phyloP scores from a whole-genome alignment of 2,797 vertebrate genomes.

The Vipera ursinii region DNA sequence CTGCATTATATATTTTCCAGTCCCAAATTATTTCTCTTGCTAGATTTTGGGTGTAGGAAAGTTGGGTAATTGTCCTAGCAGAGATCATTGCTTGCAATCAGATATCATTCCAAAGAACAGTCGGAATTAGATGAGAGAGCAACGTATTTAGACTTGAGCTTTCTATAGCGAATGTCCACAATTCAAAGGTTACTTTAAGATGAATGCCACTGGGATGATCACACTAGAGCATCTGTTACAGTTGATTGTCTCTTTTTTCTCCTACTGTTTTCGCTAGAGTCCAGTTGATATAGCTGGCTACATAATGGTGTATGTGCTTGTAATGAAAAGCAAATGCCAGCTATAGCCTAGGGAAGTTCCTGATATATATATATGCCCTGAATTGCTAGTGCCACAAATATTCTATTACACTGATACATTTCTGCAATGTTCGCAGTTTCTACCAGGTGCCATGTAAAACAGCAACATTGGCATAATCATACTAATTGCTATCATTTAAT shows the following conservation, averaged over 20 bases:
- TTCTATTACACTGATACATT: background rate
- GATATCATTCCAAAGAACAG: conserved; percentile 29
- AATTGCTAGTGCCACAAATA: accelerated
- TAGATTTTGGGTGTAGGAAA: conserved; percentile 46
- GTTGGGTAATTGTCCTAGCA: conserved; percentile 47
- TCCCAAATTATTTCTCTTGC: conserved; percentile 35
- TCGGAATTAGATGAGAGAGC: conserved; percentile 43
- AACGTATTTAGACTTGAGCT: background rate
- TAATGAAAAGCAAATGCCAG: background rate
- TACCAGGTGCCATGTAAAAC: background rate
- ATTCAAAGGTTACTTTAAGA: conserved; percentile 12
- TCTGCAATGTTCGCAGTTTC: background rate
- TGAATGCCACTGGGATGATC: background rate
- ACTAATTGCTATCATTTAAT: background rate
- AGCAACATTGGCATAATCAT: background rate
- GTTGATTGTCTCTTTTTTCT: conserved; percentile 12
- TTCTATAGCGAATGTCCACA: conserved; percentile 26
- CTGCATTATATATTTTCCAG: conserved; percentile 38
- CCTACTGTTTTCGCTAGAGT: background rate
- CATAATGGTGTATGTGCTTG: background rate
- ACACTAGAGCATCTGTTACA: background rate
- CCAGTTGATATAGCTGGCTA: conserved; percentile 13
- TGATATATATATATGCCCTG: background rate
- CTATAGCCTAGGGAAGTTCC: background rate
- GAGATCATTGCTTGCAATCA: conserved; percentile 39